Base-by-base conservation (phyloP, 1,140 invertebrate genomes). In the Zaprionus camerounensis region DNA sequence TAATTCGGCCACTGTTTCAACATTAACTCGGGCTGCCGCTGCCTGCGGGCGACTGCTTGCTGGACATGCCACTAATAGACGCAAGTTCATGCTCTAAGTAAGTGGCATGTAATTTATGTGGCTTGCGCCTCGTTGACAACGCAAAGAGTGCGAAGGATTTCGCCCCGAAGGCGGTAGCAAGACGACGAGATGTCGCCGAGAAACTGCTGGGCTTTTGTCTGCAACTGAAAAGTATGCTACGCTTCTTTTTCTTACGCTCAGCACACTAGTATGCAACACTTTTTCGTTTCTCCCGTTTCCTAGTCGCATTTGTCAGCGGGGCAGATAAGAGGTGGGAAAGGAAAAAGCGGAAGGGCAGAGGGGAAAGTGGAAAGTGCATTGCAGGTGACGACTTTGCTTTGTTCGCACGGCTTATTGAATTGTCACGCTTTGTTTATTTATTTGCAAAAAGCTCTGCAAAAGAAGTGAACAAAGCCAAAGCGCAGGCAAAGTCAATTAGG, bases 91-190 rank as follows among this genome's bases (percentile, higher is more conserved):
- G 66, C 64, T 46, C 53, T 78, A 76, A 81, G 81, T 78, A 81
- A 87, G 84, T 88, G 84, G 57, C 84, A 69, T 69, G 84, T 81
- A 88, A 88, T 88, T 87, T 87, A 88, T 87, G 78, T 84, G 74
- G 46, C 69, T 66, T n/a, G 62, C 64, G 64, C 72, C 15, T 28
- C 31, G 69, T 62, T 82, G 77, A 71, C 70, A 75, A 64, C 78
- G 80, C 64, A 72, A 56, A 80, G 72, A 83, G 73, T 81, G 84
- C 68, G 78, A 87, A 82, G 83, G 44, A 81, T 71, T 73, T 71
- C 66, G 81, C 84, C 78, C 51, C 71, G 72, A 84, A 81, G 55
- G 15, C 6, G n/a, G 41, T 1, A 17, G n/a, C 6, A 44, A 0
- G n/a, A 46, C n/a, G 41, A 46, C 15, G 15, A 46, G 41, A 46